Base-by-base conservation (phyloP, 2,113 vertebrate species). In the Balaenoptera acutorostrata region DNA sequence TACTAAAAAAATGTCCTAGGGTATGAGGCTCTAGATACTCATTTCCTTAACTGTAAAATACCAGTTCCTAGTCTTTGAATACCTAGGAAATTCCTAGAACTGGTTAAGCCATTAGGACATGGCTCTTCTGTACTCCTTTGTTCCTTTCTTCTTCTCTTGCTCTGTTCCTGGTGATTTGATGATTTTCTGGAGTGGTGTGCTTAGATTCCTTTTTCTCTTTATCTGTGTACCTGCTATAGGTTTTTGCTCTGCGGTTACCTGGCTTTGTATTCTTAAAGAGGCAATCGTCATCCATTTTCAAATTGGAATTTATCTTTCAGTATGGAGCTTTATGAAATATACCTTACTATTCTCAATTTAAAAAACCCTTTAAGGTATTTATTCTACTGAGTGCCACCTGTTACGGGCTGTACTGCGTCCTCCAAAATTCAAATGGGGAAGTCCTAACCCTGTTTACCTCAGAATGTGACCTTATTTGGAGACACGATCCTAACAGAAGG, bases 61-160 rank as follows among this genome's bases (percentile, higher is more conserved):
- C 7, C 29, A 46, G 4, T 9, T 25, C 15, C 31, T 12, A 23
- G 44, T 13, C 21, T 27, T 6, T 4, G n/a, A 6, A 44, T 6
- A 33, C n/a, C 55, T 27, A 20, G 68, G 74, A 23, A 31, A 3
- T 14, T 4, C n/a, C n/a, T 31, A 29, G 92, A 21, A 31, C 33
- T 5, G 61, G 57, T 6, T 4, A 3, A 20, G 75, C 61, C 21
- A 9, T 3, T 0, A 46, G 66, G 33, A 25, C 3, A 2, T 0
- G 17, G 71, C 20, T 1, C 12, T 2, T 0, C 2, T 0, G n/a
- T 2, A 9, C 29, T 1, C 61, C 74, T 7, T 0, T 0, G 33
- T 4, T 5, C 41, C 88, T 14, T 14, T 9, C 44, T 23, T 52
- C 20, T 10, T 25, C 74, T 8, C n/a, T 9, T 2, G 12, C 33